Base-by-base conservation (phyloP, 2,113 vertebrate species). In the Trogon surrucura region DNA sequence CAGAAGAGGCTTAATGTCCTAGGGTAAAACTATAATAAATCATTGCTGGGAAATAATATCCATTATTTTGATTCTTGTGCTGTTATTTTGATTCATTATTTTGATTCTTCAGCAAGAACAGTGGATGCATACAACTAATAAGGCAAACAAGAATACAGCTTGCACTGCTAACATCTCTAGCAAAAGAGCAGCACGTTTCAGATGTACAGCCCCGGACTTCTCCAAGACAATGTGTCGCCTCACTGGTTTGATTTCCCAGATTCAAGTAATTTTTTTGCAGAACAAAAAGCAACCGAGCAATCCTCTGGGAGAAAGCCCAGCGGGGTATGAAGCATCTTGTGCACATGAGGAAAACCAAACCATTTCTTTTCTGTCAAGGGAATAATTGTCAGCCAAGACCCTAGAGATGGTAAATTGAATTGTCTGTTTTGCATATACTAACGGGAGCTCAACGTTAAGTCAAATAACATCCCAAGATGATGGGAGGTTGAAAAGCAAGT, bases 381-480 rank as follows among this genome's bases (percentile, higher is more conserved):
- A 85, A 73, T 73, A 87, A 70, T 84, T 89, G 72, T 88, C 90
- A 93, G 73, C 61, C 0, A 4, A 74, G 90, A n/a, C 61, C 77
- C 82, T 36, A 29, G 88, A 89, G 83, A 79, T 23, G 29, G 60
- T n/a, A 81, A 96, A 95, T 50, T 41, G 84, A 91, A 70, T 66
- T 85, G 85, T 71, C 80, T 93, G 53, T 47, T 91, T 80, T 86
- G 38, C 73, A 87, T 80, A 92, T 32, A 67, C 51, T 61, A 88
- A 88, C 71, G 41, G 62, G 83, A 92, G 66, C 73, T 81, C 77
- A 84, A 29, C 41, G 45, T 79, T 90, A 88, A 86, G 60, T 69
- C 53, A 91, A 75, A 94, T 92, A 83, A 78, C 5, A 8, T 30
- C 38, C 53, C 0, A 6, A 85, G 60, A 91, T 0, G 1, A 61